phyloP scores from a whole-genome alignment of 2,888 invertebrate genomes.

The Acleris laterana region DNA sequence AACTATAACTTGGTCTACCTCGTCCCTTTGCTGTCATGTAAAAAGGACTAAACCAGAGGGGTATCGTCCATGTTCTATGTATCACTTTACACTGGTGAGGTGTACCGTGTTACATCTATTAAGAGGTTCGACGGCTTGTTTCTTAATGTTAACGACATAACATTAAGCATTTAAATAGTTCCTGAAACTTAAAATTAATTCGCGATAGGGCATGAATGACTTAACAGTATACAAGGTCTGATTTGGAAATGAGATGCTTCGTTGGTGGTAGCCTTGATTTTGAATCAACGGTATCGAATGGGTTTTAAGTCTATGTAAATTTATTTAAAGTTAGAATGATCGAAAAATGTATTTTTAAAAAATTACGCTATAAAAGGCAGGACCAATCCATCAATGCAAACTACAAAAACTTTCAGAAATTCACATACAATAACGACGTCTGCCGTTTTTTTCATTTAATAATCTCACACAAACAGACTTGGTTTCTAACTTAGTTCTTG shows the following conservation, averaged over 20 bases:
- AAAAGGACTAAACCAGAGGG: conserved; percentile 34
- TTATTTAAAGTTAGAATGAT: too few species aligned
- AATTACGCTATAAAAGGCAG: too few species aligned
- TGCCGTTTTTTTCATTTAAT: too few species aligned
- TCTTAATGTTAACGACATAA: conserved; percentile 66
- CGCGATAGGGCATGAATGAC: conserved; percentile 57
- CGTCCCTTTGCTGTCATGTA: conserved; percentile 34
- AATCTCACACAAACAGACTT: too few species aligned
- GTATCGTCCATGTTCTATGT: conserved; percentile 39
- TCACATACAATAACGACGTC: too few species aligned
- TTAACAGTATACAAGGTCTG: conserved; percentile 50
- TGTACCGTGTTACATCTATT: conserved; percentile 68
- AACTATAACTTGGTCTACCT: conserved; percentile 51
- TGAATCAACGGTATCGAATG: background rate
- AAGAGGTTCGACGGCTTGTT: conserved; percentile 63
- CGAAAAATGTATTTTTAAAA: too few species aligned
- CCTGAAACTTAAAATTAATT: conserved; percentile 71
- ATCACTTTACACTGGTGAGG: conserved; percentile 53
- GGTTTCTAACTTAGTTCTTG: too few species aligned
- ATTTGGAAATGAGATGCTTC: conserved; percentile 32
- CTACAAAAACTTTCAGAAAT: too few species aligned
- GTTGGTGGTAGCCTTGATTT: conserved; percentile 20
- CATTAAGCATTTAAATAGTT: conserved; percentile 77
- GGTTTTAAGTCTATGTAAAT: too few species aligned
- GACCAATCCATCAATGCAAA: too few species aligned